These are phyloP conservation scores for Embidobia sp. DNA, from an alignment of 2,888 invertebrate genomes.

Conservation along the genomic window DNA sequence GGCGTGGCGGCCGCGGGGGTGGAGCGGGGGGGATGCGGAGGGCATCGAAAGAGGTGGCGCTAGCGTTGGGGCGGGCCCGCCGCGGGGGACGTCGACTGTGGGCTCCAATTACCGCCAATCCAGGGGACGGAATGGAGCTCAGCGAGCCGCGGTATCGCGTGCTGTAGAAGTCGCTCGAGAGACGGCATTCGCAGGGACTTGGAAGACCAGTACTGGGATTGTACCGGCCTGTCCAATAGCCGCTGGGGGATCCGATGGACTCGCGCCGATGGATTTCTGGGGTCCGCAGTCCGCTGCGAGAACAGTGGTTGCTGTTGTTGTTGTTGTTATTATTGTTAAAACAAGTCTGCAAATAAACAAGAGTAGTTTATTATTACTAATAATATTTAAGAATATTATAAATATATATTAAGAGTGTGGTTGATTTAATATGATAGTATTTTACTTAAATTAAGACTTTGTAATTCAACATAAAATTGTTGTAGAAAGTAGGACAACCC, in stretches of 20 bases:
- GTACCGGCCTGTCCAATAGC: constrained; percentile 74
- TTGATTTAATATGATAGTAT: no score
- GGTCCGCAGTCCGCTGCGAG: constrained; percentile 74
- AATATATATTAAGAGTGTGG: no score
- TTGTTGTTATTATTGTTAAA: constrained; percentile 67
- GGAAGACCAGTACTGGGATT: constrained; percentile 74
- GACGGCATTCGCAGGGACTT: constrained; percentile 79
- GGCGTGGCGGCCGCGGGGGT: no score
- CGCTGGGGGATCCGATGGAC: constrained; percentile 75
- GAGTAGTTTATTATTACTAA: no score
- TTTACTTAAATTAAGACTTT: no score
- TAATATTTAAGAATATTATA: no score
- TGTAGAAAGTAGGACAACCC: no score
- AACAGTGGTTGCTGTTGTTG: constrained; percentile 50
- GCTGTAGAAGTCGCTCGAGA: constrained; percentile 77
- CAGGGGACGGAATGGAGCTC: constrained; percentile 79
- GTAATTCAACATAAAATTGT: no score
- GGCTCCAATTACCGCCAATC: constrained; percentile 75
- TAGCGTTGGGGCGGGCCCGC: constrained; percentile 71
- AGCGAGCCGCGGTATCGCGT: constrained; percentile 79
- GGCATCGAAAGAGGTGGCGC: constrained; percentile 78
- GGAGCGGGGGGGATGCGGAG: constrained; percentile 78
- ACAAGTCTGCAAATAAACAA: constrained; percentile 75
- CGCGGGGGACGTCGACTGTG: constrained; percentile 79
- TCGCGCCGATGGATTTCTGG: constrained; percentile 78